Evolutionary conservation across 2,797 vertebrate genomes (phyloP).

Genomic region (Sebastes wilsoni): DNA sequence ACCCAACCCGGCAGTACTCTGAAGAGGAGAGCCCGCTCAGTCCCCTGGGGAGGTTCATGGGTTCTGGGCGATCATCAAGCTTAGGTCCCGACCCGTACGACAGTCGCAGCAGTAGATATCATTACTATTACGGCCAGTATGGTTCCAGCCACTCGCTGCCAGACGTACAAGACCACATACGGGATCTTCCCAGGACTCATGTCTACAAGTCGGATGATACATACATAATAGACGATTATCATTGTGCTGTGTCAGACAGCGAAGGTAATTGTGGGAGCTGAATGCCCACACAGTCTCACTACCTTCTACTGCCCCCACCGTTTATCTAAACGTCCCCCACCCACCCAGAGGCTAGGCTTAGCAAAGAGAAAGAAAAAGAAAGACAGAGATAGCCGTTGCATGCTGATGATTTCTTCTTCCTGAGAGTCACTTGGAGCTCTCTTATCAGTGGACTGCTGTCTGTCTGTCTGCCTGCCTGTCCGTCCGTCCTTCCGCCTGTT

Average conservation of each 20-base stretch:
- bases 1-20: constrained; percentile 89
- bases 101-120: constrained; percentile 82
- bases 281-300: constrained; percentile 81
- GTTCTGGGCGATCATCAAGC: constrained; percentile 84
- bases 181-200: constrained; percentile 95
- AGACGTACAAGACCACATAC: constrained; percentile 97
- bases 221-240: constrained; percentile 98
- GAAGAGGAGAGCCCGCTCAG: constrained; percentile 96
- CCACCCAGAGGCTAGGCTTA: constrained; percentile 83
- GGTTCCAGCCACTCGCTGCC: constrained; percentile 99
- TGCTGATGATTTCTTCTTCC: constrained; percentile 81
- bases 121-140: constrained; percentile 85
- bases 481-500: constrained; percentile 74
- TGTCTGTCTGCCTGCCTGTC: constrained; percentile 82
- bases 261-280: constrained; percentile 96
- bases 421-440: constrained; percentile 77
- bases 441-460: constrained; percentile 80
- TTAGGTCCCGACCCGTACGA: constrained; percentile 88
- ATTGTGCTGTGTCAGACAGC: constrained; percentile 99
- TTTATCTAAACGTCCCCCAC: constrained; percentile 85
- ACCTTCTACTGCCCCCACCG: constrained; percentile 79
- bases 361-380: constrained; percentile 67
- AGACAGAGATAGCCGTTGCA: constrained; percentile 81
- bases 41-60: constrained; percentile 87
- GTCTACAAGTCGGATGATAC: constrained; percentile 97